Conservation (phyloP, 2,113 vertebrate species). For the Eudyptes chrysolophus region DNA sequence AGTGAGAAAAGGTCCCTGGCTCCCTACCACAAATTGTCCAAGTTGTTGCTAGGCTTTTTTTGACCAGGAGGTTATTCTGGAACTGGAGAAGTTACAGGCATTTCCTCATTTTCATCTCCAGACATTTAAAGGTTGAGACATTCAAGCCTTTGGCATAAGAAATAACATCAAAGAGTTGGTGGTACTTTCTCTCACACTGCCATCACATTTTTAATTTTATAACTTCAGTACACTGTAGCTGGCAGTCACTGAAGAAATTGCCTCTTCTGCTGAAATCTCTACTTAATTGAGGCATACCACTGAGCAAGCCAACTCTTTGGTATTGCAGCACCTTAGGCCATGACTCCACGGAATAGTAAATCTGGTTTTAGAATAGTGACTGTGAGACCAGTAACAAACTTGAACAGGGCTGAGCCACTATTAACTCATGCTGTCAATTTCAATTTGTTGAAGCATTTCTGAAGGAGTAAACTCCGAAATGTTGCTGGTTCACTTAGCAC, state of each 20-base stretch:
- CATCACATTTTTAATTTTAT: background rate
- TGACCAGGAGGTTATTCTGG: background rate
- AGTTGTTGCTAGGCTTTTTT: background rate
- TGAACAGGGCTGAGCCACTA: background rate
- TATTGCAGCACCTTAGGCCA: background rate
- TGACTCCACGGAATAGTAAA: background rate
- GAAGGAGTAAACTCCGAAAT: background rate
- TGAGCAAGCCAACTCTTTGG: background rate
- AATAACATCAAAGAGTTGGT: background rate
- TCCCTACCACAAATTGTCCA: background rate
- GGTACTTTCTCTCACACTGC: background rate
- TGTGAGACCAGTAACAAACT: background rate
- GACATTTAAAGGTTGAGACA: background rate
- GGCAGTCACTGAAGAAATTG: background rate
- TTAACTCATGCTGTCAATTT: background rate
- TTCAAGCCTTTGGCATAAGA: background rate
- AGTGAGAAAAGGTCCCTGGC: background rate
- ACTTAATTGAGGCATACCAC: background rate
- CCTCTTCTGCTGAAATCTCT: background rate
- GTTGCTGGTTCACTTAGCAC: background rate
- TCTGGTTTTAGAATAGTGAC: background rate
- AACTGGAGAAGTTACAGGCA: background rate
- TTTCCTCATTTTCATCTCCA: background rate
- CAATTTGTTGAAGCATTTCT: background rate
- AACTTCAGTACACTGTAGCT: background rate